These are phyloP conservation scores for Actinemys pallida DNA, from an alignment of 2,113 vertebrate genomes.

Conservation along the genomic window DNA sequence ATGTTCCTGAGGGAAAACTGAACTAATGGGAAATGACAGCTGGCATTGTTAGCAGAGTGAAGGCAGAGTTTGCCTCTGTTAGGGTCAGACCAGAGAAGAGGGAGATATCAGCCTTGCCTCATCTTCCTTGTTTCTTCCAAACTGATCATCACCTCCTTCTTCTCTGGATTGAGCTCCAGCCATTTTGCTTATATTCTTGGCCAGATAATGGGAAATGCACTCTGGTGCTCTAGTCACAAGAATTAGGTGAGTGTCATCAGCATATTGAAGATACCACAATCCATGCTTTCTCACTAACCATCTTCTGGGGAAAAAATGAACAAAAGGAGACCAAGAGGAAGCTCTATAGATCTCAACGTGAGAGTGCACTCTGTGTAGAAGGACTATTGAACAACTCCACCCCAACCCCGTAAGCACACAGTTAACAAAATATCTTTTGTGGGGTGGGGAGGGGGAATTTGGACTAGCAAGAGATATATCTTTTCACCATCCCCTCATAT, in stretches of 20 bases:
- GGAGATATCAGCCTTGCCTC: neutral
- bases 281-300: neutral
- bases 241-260: neutral
- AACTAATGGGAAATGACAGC: neutral
- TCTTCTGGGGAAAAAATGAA: neutral
- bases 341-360: neutral
- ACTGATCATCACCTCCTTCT: neutral
- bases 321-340: neutral
- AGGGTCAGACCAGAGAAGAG: neutral
- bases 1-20: neutral
- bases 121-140: neutral
- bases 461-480: neutral
- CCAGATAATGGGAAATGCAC: neutral
- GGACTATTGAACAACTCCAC: neutral
- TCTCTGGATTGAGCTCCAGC: neutral
- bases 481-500: neutral
- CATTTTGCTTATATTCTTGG: neutral
- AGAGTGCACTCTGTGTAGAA: neutral
- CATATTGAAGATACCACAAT: neutral
- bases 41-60: neutral
- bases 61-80: neutral
- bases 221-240: neutral
- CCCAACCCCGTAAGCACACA: neutral
- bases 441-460: rapidly evolving
- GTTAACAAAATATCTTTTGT: neutral